Conservation (phyloP, 2,888 invertebrate species). For the Endotricha flammealis region DNA sequence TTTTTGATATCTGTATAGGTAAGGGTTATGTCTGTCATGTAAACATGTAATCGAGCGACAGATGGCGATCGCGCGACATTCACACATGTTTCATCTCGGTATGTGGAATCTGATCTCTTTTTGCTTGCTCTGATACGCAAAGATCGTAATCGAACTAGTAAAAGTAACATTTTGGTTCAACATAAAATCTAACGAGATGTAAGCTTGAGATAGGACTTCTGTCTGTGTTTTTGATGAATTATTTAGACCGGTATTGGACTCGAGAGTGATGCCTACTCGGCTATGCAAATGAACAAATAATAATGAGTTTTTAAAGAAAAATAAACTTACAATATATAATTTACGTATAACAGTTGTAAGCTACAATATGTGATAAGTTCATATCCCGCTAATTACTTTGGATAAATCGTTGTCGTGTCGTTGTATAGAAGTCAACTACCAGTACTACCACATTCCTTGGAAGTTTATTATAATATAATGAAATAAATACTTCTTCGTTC, state of each 20-base stretch:
- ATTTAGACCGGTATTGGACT: not conserved
- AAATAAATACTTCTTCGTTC: too few species aligned
- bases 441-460: too few species aligned
- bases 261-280: not conserved
- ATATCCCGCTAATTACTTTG: too few species aligned
- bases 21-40: constrained; percentile 11
- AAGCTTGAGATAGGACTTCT: too few species aligned
- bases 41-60: constrained; percentile 1
- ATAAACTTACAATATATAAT: too few species aligned
- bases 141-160: not conserved
- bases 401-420: too few species aligned
- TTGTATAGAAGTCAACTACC: too few species aligned
- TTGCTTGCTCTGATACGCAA: not conserved
- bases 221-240: not conserved
- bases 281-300: too few species aligned
- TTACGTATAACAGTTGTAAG: too few species aligned
- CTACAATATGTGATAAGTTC: too few species aligned
- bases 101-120: not conserved
- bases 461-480: too few species aligned
- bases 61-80: not conserved
- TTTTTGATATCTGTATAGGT: constrained; percentile 19
- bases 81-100: not conserved
- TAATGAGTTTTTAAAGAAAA: too few species aligned
- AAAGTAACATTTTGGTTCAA: not conserved
- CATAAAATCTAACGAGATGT: constrained; percentile 1